A percentile compares a stretch with the other conserved stretches of the same genome.
Conservation (phyloP, 1,140 invertebrate species). For the Drosophila aff. region DNA sequence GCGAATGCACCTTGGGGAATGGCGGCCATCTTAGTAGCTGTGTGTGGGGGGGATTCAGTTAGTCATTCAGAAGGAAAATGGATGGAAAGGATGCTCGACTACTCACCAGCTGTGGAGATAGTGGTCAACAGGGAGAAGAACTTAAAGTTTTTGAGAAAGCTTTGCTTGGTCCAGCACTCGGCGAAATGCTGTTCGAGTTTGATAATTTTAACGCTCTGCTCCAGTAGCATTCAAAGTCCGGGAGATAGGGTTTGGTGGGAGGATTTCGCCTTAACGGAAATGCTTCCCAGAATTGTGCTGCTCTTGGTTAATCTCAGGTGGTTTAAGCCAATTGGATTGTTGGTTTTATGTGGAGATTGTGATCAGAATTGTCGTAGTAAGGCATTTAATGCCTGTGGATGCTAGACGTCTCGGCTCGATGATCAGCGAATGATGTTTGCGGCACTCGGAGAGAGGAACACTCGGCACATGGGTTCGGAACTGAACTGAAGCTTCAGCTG, state of each 20-base stretch:
- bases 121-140: conserved; percentile 33
- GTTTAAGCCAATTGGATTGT: background rate
- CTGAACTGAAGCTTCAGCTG: conserved; percentile 55
- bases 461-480: conserved; percentile 56
- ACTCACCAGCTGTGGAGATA: conserved; percentile 53
- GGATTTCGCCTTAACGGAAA: conserved; percentile 24
- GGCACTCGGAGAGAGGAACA: conserved; percentile 18
- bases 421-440: conserved; percentile 5
- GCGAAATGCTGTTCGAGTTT: conserved; percentile 55
- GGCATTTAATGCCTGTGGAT: conserved; percentile 60
- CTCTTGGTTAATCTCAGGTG: background rate
- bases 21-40: conserved; percentile 84
- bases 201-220: conserved; percentile 39
- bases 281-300: conserved; percentile 6
- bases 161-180: conserved; percentile 46
- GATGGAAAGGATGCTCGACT: background rate
- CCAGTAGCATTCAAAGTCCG: conserved; percentile 60
- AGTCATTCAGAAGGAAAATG: background rate
- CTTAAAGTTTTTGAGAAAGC: conserved; percentile 24
- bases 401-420: conserved; percentile 28
- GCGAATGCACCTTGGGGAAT: conserved; percentile 87
- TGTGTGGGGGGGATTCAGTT: background rate
- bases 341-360: conserved; percentile 14
- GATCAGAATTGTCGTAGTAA: background rate
- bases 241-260: conserved; percentile 8